Evolutionary conservation across 92 coral and sea anemone genomes (phyloP).

Genomic region (Siderastrea siderea): DNA sequence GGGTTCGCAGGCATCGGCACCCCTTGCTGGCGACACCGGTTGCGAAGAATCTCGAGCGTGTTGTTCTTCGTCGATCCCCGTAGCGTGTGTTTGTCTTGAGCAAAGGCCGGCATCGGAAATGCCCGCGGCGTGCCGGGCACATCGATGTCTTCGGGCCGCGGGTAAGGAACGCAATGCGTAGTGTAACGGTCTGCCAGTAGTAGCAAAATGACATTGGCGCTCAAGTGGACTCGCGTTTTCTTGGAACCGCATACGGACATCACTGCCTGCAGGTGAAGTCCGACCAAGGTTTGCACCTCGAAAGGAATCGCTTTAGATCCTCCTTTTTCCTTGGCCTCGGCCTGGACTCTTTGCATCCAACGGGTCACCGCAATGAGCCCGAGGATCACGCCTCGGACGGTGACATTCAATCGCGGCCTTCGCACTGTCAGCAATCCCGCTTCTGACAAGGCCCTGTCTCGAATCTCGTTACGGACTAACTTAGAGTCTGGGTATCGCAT

Average conservation of each 20-base stretch:
- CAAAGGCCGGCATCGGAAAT: background rate
- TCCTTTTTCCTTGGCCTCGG: no score
- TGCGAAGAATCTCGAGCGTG: background rate
- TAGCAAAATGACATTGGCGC: background rate
- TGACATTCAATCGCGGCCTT: background rate
- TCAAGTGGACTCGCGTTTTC: background rate
- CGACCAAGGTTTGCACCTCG: background rate
- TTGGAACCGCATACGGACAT: background rate
- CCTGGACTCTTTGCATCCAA: background rate
- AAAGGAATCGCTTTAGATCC: background rate
- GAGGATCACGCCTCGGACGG: background rate
- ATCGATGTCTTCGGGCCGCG: background rate
- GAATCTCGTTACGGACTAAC: background rate
- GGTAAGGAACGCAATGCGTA: background rate
- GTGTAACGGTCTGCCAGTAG: background rate
- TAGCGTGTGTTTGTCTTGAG: background rate
- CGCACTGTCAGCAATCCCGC: background rate
- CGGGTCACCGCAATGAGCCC: background rate
- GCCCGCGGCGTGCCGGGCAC: background rate
- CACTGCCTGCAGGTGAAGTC: background rate
- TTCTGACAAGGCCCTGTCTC: background rate
- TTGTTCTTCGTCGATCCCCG: background rate
- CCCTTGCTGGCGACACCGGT: background rate
- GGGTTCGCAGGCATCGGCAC: background rate
- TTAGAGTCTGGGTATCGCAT: background rate